Evolutionary conservation across 1,140 invertebrate genomes (phyloP).

Genomic region (Agrilus planipennis): DNA sequence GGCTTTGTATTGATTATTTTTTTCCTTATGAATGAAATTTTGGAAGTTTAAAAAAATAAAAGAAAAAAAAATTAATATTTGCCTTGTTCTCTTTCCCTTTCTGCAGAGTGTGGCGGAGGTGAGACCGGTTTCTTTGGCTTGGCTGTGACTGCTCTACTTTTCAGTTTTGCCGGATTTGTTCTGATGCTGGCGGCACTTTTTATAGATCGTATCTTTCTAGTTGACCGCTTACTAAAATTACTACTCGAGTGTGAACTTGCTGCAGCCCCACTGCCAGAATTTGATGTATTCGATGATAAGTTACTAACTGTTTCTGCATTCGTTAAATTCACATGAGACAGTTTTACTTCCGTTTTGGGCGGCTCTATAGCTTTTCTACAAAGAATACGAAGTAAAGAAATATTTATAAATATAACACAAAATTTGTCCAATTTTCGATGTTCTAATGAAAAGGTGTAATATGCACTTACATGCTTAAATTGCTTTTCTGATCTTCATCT

Average conservation of each 20-base stretch:
- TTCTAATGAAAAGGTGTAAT: too few species aligned
- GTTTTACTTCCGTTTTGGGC: constrained; percentile 12
- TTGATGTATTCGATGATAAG: constrained; percentile 16
- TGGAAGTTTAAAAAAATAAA: constrained; percentile 9
- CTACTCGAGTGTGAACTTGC: constrained; percentile 32
- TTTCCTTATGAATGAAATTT: neutral
- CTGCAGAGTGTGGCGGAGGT: constrained; percentile 19
- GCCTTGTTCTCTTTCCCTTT: constrained; percentile 63
- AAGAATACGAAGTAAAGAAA: neutral
- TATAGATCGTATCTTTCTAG: constrained; percentile 38
- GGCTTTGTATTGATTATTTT: neutral
- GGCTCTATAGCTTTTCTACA: neutral
- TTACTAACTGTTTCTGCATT: constrained; percentile 11
- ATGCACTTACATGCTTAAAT: neutral
- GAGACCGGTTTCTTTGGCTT: constrained; percentile 40
- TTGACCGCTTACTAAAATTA: constrained; percentile 36
- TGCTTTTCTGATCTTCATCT: neutral
- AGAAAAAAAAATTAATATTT: constrained; percentile 9
- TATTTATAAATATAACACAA: neutral
- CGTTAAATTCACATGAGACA: constrained; percentile 5
- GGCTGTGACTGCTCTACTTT: constrained; percentile 45
- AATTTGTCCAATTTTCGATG: too few species aligned
- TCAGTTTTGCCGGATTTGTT: constrained; percentile 22
- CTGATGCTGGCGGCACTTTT: constrained; percentile 43
- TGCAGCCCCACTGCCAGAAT: constrained; percentile 12